Evolutionary conservation across 2,888 invertebrate species (phyloP), one percentile per base, ranked within the genome.

Genomic region (Hemaris fuciformis): DNA sequence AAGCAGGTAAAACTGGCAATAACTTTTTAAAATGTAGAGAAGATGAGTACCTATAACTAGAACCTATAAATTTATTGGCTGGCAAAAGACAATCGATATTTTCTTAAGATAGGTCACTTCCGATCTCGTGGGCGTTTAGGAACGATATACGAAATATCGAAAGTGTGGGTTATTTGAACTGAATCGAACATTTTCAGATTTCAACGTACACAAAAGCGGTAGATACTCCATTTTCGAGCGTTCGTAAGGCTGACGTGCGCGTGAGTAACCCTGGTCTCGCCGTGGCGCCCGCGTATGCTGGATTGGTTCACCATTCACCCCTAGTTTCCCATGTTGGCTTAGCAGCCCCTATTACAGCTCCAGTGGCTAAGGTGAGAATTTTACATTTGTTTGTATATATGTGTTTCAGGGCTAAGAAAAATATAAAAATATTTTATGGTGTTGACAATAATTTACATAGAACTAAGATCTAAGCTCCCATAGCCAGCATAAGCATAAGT

Each of bases 151-250:
- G 34, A 13, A 34, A 34, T 13, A 3, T 34, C 13, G 1, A 34
- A 13, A 13, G 34, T 34, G 8, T 15, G 25, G 27, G 6, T 7
- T 43, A 59, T 15, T 15, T 3, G 23, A 31, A n/a, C 31, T 38
- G 8, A 2, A 27, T 15, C 18, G 22, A 1, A 60, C 22, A 57
- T 53, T 71, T 65, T 1, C 87, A 94, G 92, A 92, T 95, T 63
- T 95, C 96, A 15, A 95, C 95, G 57, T 95, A 94, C 85, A 93
- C 94, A 18, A 96, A 95, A 81, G 94, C 95, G 65, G 93, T 96
- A 72, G 95, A 95, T 81, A 96, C 96, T 2, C 95, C 96, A 7
- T 96, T 94, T 91, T 95, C 95, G 58, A 95, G 95, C 78, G 95
- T 95, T 48, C 94, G 95, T 76, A 95, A 95, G 77, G 89, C 95